Conservation (phyloP, 1,140 invertebrate genomes). For the Anastrepha obliqua region DNA sequence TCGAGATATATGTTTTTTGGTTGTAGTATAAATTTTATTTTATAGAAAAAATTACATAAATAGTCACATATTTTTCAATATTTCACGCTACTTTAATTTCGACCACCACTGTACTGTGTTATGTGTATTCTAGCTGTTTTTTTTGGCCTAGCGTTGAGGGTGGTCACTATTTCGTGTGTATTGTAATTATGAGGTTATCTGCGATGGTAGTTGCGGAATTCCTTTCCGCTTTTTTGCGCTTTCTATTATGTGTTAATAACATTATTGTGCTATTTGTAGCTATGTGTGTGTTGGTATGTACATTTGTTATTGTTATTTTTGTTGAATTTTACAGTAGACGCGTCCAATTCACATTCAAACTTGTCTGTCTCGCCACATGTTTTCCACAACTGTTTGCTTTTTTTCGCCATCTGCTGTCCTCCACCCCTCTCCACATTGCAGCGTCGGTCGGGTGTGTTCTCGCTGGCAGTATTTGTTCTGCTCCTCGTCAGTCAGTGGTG, state of each 20-base stretch:
- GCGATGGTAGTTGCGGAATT: neutral
- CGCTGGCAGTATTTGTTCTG: neutral
- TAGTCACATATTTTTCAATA: too few species aligned
- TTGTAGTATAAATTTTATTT: too few species aligned
- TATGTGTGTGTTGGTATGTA: neutral
- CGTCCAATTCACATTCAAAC: neutral
- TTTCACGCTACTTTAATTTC: too few species aligned
- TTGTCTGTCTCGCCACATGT: neutral
- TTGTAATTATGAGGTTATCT: neutral
- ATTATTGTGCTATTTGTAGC: neutral
- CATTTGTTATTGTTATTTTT: neutral
- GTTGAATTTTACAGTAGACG: neutral
- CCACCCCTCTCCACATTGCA: neutral
- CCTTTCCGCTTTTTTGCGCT: neutral
- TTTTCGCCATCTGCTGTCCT: neutral
- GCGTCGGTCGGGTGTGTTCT: neutral
- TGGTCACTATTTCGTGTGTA: neutral
- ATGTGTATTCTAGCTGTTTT: too few species aligned
- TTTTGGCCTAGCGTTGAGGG: too few species aligned
- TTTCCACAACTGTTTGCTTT: neutral
- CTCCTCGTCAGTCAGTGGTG: neutral
- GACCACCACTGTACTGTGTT: too few species aligned
- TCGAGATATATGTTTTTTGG: too few species aligned
- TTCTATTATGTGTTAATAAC: constrained; percentile 24
- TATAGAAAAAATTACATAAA: too few species aligned